These are phyloP conservation scores for Rhagologus leucostigma DNA, from an alignment of 2,113 vertebrate species.

Conservation along the genomic window DNA sequence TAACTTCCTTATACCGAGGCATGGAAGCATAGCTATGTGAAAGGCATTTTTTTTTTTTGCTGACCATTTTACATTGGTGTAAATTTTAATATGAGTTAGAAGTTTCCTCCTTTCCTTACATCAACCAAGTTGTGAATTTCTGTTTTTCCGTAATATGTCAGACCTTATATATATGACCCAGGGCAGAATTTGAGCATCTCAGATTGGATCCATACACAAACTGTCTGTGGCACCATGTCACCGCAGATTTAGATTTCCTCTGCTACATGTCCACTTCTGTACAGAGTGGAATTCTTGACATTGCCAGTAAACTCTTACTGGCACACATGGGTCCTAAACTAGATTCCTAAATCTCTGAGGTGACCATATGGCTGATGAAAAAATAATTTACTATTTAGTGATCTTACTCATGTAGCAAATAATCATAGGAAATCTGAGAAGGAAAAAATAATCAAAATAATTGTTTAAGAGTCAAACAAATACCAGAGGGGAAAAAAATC, in stretches of 20 bases:
- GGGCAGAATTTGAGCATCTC: not conserved
- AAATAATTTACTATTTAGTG: constrained; percentile 56
- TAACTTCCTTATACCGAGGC: not conserved
- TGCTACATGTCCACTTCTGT: constrained; percentile 17
- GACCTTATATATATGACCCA: not conserved
- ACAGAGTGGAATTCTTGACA: constrained; percentile 40
- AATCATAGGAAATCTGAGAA: constrained; percentile 9
- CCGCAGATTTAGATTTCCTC: not conserved
- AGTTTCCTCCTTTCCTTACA: not conserved
- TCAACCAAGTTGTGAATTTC: not conserved
- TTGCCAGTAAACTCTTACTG: constrained; percentile 49
- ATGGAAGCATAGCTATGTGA: not conserved
- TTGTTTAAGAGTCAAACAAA: not conserved
- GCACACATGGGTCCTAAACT: constrained; percentile 63
- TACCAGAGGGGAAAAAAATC: not conserved
- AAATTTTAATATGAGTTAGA: not conserved
- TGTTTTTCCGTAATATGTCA: not conserved
- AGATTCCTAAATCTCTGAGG: constrained; percentile 49
- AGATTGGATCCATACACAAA: not conserved
- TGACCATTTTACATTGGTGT: not conserved
- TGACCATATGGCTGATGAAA: constrained; percentile 66
- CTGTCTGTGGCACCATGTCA: not conserved
- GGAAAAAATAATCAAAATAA: not conserved
- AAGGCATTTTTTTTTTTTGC: not conserved
- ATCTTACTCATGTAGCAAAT: constrained; percentile 34